Percentiles rank a stretch among this genome's conserved stretches.
These are phyloP conservation scores for Anorthoa munda DNA, from an alignment of 2,888 invertebrate genomes.

Conservation along the genomic window DNA sequence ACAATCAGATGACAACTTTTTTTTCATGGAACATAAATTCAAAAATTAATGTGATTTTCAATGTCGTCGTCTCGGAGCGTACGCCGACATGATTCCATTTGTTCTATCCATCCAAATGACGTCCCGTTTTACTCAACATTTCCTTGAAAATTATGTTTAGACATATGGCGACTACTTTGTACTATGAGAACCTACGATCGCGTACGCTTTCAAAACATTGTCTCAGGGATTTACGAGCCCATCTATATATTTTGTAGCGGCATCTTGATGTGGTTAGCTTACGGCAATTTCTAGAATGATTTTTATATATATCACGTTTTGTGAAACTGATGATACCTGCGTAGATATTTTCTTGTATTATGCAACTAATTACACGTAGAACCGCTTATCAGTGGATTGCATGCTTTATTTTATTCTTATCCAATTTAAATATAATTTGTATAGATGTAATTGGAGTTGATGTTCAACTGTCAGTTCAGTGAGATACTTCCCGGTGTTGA, in stretches of 20 bases:
- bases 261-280: conserved; percentile 47
- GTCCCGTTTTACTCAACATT: conserved; percentile 65
- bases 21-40: conserved; percentile 55
- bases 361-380: conserved; percentile 20
- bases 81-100: conserved; percentile 76
- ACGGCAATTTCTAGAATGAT: conserved; percentile 34
- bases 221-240: conserved; percentile 69
- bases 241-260: conserved; percentile 66
- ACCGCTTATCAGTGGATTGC: conserved; percentile 30
- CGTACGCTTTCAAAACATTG: conserved; percentile 68
- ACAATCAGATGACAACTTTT: conserved; percentile 51
- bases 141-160: conserved; percentile 75
- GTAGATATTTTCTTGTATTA: conserved; percentile 21
- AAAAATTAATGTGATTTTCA: conserved; percentile 57
- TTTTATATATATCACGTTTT: conserved; percentile 21
- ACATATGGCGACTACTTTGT: conserved; percentile 70
- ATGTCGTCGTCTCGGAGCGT: conserved; percentile 45
- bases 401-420: conserved; percentile 32
- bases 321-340: conserved; percentile 16
- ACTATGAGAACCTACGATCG: conserved; percentile 62
- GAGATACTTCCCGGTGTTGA: not conserved
- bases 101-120: conserved; percentile 76
- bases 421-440: conserved; percentile 28
- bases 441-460: conserved; percentile 9
- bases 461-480: not conserved